Conservation (phyloP, 2,888 invertebrate genomes). For the Latheticus oryzae region DNA sequence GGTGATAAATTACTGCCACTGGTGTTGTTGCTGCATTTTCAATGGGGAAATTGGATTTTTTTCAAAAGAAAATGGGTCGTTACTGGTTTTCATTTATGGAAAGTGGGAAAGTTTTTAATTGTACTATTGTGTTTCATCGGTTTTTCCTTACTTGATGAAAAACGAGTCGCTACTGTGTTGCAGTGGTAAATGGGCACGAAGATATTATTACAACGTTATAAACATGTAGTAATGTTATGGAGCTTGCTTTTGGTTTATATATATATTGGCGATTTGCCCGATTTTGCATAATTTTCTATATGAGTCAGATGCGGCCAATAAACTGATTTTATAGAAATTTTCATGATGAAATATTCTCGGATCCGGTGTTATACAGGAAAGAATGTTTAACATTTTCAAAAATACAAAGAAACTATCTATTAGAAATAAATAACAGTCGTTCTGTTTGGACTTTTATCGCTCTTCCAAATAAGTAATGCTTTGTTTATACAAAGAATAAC, state of each 20-base stretch:
- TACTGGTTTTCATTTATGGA: slow-evolving; percentile 2
- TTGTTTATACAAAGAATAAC: slow-evolving; percentile 19
- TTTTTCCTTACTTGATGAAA: too few relatives aligned
- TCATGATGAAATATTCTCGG: slow-evolving; percentile 9
- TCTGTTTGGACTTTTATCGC: slow-evolving; percentile 33
- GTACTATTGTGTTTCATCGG: too few relatives aligned
- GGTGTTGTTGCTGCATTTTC: too few relatives aligned
- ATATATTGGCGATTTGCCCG: slow-evolving; percentile 50
- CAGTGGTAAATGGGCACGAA: slow-evolving; percentile 23
- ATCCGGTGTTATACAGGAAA: too few relatives aligned
- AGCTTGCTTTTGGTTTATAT: slow-evolving; percentile 42
- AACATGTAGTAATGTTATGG: slow-evolving; percentile 44
- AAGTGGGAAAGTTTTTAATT: not conserved
- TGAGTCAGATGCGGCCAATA: slow-evolving; percentile 51
- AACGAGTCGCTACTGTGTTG: slow-evolving; percentile 11
- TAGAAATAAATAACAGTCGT: too few relatives aligned
- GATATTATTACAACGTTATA: slow-evolving; percentile 44
- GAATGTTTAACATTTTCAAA: too few relatives aligned
- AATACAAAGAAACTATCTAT: too few relatives aligned
- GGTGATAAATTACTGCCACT: slow-evolving; percentile 2
- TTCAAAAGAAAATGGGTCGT: too few relatives aligned
- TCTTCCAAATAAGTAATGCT: slow-evolving; percentile 17
- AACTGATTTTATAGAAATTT: slow-evolving; percentile 44
- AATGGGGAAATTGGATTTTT: too few relatives aligned
- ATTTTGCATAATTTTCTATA: slow-evolving; percentile 48